Percentiles rank a stretch among this genome's conserved stretches.
Conservation (phyloP, 2,888 invertebrate species). For the Euphydryas editha region DNA sequence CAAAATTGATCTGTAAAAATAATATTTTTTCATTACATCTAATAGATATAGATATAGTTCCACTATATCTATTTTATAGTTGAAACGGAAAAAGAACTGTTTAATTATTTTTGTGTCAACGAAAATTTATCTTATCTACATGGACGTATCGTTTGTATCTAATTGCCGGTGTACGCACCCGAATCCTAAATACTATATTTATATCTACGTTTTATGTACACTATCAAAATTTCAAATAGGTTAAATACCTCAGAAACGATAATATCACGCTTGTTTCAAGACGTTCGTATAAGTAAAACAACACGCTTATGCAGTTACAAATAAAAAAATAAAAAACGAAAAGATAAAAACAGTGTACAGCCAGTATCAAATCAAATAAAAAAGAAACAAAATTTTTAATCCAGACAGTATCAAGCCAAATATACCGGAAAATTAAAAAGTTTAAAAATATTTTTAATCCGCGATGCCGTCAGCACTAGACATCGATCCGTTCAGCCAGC, state of each 20-base stretch:
- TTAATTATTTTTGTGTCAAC: constrained; percentile 3
- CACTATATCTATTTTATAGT: no score
- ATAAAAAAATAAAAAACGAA: constrained; percentile 7
- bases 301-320: background rate
- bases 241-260: constrained; percentile 47
- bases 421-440: constrained; percentile 6
- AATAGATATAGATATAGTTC: no score
- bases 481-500: constrained; percentile 71
- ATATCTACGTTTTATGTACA: constrained; percentile 54
- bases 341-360: constrained; percentile 10
- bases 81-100: no score
- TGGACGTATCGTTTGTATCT: constrained; percentile 50
- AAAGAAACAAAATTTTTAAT: no score
- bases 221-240: constrained; percentile 46
- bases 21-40: no score
- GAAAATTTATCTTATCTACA: constrained; percentile 39
- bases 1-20: background rate
- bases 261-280: constrained; percentile 8
- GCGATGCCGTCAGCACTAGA: constrained; percentile 73
- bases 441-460: constrained; percentile 14
- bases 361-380: background rate
- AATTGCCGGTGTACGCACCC: constrained; percentile 66
- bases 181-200: constrained; percentile 45
- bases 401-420: no score
- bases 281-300: constrained; percentile 12